Percentiles rank a stretch among this genome's conserved stretches.
Evolutionary conservation across 2,888 invertebrate genomes (phyloP).

Genomic region (Andrena hattorfiana): DNA sequence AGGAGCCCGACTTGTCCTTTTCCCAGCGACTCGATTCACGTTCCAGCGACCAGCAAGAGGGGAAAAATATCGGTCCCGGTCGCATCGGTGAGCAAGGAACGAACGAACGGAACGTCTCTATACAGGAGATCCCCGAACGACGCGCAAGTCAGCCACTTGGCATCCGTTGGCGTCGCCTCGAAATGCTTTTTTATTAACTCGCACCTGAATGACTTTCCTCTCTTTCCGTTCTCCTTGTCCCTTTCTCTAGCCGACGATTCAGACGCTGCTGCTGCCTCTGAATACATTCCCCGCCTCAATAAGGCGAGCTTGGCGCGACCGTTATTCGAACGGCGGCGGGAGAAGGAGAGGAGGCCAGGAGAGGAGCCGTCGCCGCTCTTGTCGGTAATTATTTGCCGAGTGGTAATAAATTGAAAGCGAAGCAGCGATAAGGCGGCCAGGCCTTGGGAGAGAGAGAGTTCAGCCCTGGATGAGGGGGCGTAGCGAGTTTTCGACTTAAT

Average conservation of each 20-base stretch:
- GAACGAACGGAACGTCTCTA: slow-evolving; percentile 36
- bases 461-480: slow-evolving; percentile 14
- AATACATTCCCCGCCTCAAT: slow-evolving; percentile 75
- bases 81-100: slow-evolving; percentile 51
- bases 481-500: slow-evolving; percentile 63
- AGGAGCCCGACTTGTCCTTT: slow-evolving; percentile 37
- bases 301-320: slow-evolving; percentile 64
- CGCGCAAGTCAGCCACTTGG: slow-evolving; percentile 61
- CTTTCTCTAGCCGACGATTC: slow-evolving; percentile 64
- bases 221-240: slow-evolving; percentile 53
- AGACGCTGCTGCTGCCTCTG: slow-evolving; percentile 63
- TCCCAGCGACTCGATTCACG: slow-evolving; percentile 44
- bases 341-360: slow-evolving; percentile 8
- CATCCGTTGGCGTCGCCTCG: slow-evolving; percentile 59
- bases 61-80: slow-evolving; percentile 60
- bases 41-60: slow-evolving; percentile 35
- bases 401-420: slow-evolving; percentile 78
- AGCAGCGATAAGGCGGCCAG: slow-evolving; percentile 66
- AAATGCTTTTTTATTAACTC: slow-evolving; percentile 75
- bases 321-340: slow-evolving; percentile 65
- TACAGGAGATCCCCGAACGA: slow-evolving; percentile 44
- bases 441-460: slow-evolving; percentile 11
- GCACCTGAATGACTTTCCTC: slow-evolving; percentile 77
- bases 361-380: slow-evolving; percentile 62
- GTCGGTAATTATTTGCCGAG: slow-evolving; percentile 81